These are phyloP conservation scores for Cuculus canorus DNA, from an alignment of 2,797 vertebrate genomes.

Conservation along the genomic window DNA sequence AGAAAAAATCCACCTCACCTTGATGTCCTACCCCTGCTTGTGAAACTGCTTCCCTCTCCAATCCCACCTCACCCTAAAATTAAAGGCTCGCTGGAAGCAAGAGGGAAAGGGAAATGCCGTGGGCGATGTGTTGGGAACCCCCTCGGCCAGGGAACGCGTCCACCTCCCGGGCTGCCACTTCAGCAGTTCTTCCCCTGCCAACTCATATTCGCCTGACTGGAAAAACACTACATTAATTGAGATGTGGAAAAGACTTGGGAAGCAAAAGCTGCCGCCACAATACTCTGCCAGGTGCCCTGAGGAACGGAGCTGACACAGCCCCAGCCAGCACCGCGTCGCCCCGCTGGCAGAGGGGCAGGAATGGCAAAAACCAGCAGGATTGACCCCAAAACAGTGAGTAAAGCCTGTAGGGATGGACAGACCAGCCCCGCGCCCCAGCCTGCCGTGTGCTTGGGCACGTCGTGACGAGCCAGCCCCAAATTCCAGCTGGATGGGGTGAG, in stretches of 20 bases:
- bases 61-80: neutral
- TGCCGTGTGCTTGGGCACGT: neutral
- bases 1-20: neutral
- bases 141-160: neutral
- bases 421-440: neutral
- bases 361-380: neutral
- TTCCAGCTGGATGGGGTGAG: neutral
- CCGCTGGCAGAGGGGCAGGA: neutral
- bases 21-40: neutral
- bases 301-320: neutral
- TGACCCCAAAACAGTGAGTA: neutral
- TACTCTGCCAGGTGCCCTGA: neutral
- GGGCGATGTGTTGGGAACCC: rapidly evolving
- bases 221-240: neutral
- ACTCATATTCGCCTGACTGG: neutral
- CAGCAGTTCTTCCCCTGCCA: neutral
- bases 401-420: neutral
- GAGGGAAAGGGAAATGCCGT: rapidly evolving
- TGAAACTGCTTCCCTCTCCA: neutral
- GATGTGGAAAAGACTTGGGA: neutral
- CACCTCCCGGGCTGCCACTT: neutral
- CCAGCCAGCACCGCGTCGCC: rapidly evolving
- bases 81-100: neutral
- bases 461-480: rapidly evolving
- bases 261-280: neutral